Evolutionary conservation across 2,113 vertebrate species (phyloP).

Genomic region (Mormyrus lacerda): DNA sequence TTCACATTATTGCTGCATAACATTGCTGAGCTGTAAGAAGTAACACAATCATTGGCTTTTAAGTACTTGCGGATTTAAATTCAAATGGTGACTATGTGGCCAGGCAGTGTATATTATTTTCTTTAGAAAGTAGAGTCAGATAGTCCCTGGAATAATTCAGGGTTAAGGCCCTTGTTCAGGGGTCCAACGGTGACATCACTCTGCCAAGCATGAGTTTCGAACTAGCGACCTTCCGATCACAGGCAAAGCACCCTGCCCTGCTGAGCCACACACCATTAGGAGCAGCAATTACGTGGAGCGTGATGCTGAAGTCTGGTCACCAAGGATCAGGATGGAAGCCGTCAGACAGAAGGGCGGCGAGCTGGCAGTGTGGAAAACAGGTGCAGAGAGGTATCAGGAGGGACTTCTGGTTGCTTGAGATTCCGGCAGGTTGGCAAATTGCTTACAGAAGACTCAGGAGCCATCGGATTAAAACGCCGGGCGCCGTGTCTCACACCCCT

Average conservation of each 20-base stretch:
- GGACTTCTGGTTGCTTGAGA: background rate
- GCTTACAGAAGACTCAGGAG: constrained; percentile 2
- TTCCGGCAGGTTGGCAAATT: constrained; percentile 4
- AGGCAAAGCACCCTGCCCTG: background rate
- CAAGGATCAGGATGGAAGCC: background rate
- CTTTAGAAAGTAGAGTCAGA: background rate
- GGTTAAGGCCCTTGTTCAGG: background rate
- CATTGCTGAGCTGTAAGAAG: too few relatives aligned
- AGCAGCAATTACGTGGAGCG: too few relatives aligned
- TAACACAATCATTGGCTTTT: too few relatives aligned
- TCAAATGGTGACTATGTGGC: background rate
- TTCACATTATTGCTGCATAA: too few relatives aligned
- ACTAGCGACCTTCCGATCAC: background rate
- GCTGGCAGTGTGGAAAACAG: background rate
- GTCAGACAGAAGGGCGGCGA: background rate
- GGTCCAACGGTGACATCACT: background rate
- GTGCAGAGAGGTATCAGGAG: constrained; percentile 2
- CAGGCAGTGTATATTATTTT: background rate
- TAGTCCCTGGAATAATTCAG: background rate
- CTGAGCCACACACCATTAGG: background rate
- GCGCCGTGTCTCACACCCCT: background rate
- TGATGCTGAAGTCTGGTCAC: background rate
- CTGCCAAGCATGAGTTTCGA: background rate
- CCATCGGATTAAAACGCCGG: background rate
- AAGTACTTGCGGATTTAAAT: background rate